Conservation (phyloP, 2,888 invertebrate genomes). For the Hybos culiciformis region DNA sequence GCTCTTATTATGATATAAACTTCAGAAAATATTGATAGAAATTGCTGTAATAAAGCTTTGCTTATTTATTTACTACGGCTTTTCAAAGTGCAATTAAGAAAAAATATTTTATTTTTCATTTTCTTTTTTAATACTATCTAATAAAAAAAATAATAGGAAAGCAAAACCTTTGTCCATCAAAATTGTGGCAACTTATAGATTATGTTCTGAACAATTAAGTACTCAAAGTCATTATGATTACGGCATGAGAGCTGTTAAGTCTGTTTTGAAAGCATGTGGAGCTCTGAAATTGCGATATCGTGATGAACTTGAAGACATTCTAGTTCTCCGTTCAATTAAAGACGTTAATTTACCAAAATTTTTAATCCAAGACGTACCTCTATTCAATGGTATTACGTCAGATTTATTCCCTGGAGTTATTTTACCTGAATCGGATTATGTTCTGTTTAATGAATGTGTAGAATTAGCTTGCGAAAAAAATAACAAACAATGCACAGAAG, state of each 20-base stretch:
- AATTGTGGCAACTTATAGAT: conserved; percentile 84
- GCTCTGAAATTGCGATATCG: conserved; percentile 82
- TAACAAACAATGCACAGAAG: conserved; percentile 71
- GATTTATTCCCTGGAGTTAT: conserved; percentile 83
- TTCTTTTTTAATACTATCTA: background rate
- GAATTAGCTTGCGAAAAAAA: conserved; percentile 50
- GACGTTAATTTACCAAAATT: conserved; percentile 93
- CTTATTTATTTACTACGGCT: background rate
- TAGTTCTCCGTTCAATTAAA: conserved; percentile 79
- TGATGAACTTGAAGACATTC: conserved; percentile 71
- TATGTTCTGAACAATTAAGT: conserved; percentile 88
- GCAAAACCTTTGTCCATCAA: conserved; percentile 82
- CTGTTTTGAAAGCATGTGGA: conserved; percentile 81
- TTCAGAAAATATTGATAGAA: too few relatives aligned
- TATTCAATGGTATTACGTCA: conserved; percentile 87
- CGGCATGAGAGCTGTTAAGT: conserved; percentile 92
- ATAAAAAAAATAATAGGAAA: background rate
- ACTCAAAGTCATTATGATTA: conserved; percentile 93
- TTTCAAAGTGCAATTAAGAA: background rate
- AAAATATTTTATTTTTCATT: background rate
- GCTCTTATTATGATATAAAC: too few relatives aligned
- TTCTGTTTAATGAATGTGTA: conserved; percentile 47
- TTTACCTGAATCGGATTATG: conserved; percentile 67
- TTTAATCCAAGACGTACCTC: conserved; percentile 70
- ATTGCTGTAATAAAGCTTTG: too few relatives aligned